Evolutionary conservation across 2,888 invertebrate species (phyloP), one percentile per base, ranked within the genome.

Genomic region (Campoplex nolae): DNA sequence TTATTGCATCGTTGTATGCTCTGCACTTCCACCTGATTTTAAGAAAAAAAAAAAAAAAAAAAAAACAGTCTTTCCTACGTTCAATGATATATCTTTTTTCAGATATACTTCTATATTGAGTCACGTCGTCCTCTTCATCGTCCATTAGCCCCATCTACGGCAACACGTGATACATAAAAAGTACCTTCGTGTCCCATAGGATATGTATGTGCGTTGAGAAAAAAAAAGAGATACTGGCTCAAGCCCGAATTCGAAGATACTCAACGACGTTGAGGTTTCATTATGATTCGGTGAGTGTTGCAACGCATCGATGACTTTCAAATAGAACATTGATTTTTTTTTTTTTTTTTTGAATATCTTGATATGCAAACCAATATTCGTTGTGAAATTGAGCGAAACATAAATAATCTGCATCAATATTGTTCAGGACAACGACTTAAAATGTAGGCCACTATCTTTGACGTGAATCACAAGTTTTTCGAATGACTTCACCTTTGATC

Each of bases 121-220:
- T 85, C 82, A 85, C 82, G 85, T 77, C 67, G 68, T 42, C 32
- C 71, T 71, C 45, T 78, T 78, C 82, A 74, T 54, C 73, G 77
- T 65, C 82, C 77, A 82, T 85, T 85, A 85, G 56, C 74, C 28
- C 68, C n/a, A 48, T 73, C 42, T 38, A 54, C 35, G 48, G n/a
- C 42, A 32, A 35, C 75, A 68, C 81, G 85, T 74, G 68, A 77
- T 71, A 76, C 65, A 85, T 81, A 76, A 71, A 71, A 76, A 80
- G 42, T 65, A 51, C 38, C 38, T 51, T 76, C 56, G 18, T 45
- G 23, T 56, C 48, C 16, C 73, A 4, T 28, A 67, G 23, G 35
- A 16, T n/a, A 45, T 45, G 65, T n/a, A 45, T 45, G 65, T 56
- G 70, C 32, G 77, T 76, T 42, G 48, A 62, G 54, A 38, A 65